Conservation (phyloP, 2,888 invertebrate species). For the Calliphora vomitoria region DNA sequence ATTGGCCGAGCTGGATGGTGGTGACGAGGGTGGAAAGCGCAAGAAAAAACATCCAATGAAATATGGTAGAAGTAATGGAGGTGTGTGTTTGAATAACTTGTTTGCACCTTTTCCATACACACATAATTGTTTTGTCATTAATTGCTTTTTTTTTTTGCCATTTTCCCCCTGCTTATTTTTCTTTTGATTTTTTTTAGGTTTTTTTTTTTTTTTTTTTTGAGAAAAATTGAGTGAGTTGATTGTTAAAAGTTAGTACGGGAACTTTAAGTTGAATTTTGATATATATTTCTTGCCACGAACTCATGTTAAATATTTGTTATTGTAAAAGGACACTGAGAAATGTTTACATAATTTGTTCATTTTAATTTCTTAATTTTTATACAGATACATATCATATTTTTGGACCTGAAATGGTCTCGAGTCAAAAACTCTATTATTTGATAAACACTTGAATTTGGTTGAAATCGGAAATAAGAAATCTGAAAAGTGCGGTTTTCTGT, state of each 20-base stretch:
- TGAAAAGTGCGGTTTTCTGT: too few species aligned
- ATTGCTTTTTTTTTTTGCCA: background rate
- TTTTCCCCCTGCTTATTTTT: constrained; percentile 13
- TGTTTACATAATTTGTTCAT: too few species aligned
- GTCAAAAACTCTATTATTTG: too few species aligned
- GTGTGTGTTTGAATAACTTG: constrained; percentile 83
- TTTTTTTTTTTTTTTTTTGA: background rate
- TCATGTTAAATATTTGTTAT: too few species aligned
- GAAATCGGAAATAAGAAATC: too few species aligned
- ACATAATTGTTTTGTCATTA: constrained; percentile 10
- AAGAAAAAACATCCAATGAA: constrained; percentile 82
- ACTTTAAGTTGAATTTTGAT: too few species aligned
- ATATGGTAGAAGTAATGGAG: constrained; percentile 85
- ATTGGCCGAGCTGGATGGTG: constrained; percentile 76
- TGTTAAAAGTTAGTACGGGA: background rate
- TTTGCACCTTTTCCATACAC: constrained; percentile 81
- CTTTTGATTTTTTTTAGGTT: background rate
- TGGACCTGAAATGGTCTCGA: too few species aligned
- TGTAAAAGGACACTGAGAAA: too few species aligned
- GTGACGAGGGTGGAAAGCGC: constrained; percentile 73
- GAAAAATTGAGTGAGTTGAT: background rate
- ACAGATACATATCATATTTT: too few species aligned
- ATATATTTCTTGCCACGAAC: too few species aligned
- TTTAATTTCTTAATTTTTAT: too few species aligned
- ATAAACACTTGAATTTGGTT: too few species aligned